These are phyloP conservation scores for Phortica variegata DNA, from an alignment of 1,140 invertebrate species.

Conservation along the genomic window DNA sequence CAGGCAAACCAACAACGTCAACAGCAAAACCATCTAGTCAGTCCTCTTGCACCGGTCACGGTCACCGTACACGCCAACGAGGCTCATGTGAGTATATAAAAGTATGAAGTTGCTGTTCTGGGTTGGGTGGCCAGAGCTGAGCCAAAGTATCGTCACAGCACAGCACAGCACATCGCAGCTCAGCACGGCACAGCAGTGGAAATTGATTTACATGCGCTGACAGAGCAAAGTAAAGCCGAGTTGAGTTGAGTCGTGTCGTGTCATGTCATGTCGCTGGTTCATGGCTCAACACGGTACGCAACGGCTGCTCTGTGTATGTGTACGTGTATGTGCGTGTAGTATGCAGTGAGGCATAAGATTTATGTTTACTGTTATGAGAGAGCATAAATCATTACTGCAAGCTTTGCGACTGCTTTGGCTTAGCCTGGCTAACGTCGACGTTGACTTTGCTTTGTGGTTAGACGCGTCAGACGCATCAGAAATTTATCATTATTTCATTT, in stretches of 20 bases:
- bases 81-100: conserved; percentile 52
- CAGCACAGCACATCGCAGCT: no score
- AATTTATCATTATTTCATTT: no score
- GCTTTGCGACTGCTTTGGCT: conserved; percentile 12
- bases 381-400: conserved; percentile 47
- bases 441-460: no score
- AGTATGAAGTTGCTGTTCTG: neutral
- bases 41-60: conserved; percentile 54
- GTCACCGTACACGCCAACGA: conserved; percentile 58
- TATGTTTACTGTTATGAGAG: conserved; percentile 48
- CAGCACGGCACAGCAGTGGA: neutral
- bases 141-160: no score
- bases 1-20: no score
- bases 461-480: no score
- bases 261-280: conserved; percentile 32
- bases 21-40: conserved; percentile 43
- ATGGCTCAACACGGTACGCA: no score
- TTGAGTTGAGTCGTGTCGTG: conserved; percentile 21
- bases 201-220: conserved; percentile 18
- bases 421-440: neutral
- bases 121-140: no score
- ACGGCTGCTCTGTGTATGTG: no score
- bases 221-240: no score
- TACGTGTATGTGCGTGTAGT: neutral
- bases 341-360: conserved; percentile 36